phyloP scores from a whole-genome alignment of 92 coral and sea anemone genomes.

The Muricea muricata region DNA sequence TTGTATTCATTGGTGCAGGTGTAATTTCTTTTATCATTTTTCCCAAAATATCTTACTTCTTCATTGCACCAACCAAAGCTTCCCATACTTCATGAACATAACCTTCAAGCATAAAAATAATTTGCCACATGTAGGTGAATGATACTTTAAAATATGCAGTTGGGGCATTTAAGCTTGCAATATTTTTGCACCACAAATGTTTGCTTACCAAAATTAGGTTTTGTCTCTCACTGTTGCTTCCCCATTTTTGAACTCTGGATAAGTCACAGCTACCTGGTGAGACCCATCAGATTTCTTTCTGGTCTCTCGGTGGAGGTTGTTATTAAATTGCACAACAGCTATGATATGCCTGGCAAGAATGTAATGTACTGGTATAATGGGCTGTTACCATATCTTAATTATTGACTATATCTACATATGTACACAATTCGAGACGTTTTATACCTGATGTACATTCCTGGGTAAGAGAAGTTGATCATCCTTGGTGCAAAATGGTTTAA shows the following conservation, averaged over 20 bases:
- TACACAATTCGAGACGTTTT: background rate
- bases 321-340: slow-evolving; percentile 40
- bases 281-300: slow-evolving; percentile 24
- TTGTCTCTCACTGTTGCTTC: slow-evolving; percentile 39
- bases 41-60: background rate
- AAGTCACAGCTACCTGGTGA: background rate
- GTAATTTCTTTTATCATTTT: slow-evolving; percentile 34
- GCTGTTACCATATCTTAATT: too few species aligned
- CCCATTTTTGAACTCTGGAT: slow-evolving; percentile 57
- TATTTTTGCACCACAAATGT: background rate
- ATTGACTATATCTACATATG: background rate
- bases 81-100: slow-evolving; percentile 51
- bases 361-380: too few species aligned
- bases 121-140: too few species aligned
- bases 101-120: slow-evolving; percentile 6
- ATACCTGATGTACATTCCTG: slow-evolving; percentile 39
- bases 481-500: too few species aligned
- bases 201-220: background rate
- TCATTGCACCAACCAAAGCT: slow-evolving; percentile 19
- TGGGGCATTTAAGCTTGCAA: too few species aligned
- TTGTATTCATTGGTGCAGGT: slow-evolving; percentile 59
- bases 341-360: slow-evolving; percentile 45
- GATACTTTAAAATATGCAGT: too few species aligned
- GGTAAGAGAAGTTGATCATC: slow-evolving; percentile 22
- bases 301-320: slow-evolving; percentile 35